These are phyloP conservation scores for Muschampia plurimacula DNA, from an alignment of 2,888 invertebrate species.

Conservation along the genomic window DNA sequence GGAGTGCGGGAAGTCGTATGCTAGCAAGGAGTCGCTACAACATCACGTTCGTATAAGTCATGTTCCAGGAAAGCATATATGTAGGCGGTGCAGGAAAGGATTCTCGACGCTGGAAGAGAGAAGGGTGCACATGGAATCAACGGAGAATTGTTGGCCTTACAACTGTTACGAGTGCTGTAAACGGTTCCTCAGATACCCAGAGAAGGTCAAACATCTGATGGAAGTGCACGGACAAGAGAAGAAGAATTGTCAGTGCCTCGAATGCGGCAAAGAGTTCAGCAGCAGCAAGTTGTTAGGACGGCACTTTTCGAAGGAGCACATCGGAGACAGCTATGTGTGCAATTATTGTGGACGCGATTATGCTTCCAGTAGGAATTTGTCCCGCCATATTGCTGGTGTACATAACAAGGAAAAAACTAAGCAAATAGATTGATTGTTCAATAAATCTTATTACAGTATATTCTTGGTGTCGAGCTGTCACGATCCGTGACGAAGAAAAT, in stretches of 20 bases:
- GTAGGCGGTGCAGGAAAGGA: conserved; percentile 55
- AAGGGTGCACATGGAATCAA: conserved; percentile 51
- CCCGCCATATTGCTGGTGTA: conserved; percentile 49
- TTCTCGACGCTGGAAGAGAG: conserved; percentile 53
- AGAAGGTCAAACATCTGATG: conserved; percentile 54
- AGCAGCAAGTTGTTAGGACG: conserved; percentile 49
- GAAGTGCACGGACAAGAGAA: conserved; percentile 51
- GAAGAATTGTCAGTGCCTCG: conserved; percentile 54
- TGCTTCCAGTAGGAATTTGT: conserved; percentile 48
- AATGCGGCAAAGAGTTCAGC: conserved; percentile 54
- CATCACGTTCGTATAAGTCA: conserved; percentile 53
- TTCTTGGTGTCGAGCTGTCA: too few species aligned
- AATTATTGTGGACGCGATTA: conserved; percentile 52
- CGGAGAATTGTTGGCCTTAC: conserved; percentile 55
- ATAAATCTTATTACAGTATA: too few species aligned
- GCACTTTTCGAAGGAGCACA: conserved; percentile 57
- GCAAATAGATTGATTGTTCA: too few species aligned
- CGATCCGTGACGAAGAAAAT: too few species aligned
- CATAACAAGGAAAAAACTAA: conserved; percentile 52
- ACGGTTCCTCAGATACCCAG: conserved; percentile 54
- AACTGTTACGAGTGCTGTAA: conserved; percentile 54
- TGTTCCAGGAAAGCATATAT: conserved; percentile 49
- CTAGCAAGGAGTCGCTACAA: conserved; percentile 50
- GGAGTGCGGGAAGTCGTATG: conserved; percentile 59
- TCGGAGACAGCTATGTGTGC: conserved; percentile 49